phyloP scores from a whole-genome alignment of 2,113 vertebrate species.

The Elachura formosa region DNA sequence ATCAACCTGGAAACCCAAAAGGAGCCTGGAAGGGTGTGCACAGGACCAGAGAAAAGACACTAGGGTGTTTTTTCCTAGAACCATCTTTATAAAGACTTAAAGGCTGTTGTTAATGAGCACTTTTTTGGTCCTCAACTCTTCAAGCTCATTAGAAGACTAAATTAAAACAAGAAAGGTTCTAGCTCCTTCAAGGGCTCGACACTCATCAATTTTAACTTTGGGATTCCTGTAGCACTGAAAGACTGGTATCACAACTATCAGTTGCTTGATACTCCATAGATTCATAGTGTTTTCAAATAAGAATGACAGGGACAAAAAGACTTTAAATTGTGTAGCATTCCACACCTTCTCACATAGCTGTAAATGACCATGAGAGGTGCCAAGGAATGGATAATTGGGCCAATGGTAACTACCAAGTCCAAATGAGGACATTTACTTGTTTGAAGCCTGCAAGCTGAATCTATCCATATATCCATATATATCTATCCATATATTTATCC shows the following conservation, averaged over 20 bases:
- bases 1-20: neutral
- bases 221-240: neutral
- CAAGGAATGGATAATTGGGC: neutral
- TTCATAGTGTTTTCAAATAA: neutral
- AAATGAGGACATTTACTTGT: neutral
- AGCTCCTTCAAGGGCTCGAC: neutral
- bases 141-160: neutral
- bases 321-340: neutral
- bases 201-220: neutral
- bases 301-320: neutral
- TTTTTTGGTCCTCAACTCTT: neutral
- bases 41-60: neutral
- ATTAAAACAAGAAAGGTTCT: neutral
- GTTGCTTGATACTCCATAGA: neutral
- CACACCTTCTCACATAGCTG: neutral
- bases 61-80: neutral
- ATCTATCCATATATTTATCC: no score
- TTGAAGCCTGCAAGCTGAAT: neutral
- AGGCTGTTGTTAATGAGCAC: neutral
- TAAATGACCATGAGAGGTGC: neutral
- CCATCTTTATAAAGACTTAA: neutral
- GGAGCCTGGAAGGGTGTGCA: neutral
- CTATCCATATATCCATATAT: neutral
- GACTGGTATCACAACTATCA: neutral
- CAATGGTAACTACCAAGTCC: neutral